Evolutionary conservation across 2,888 invertebrate species (phyloP).

Genomic region (Apodemia duryi): DNA sequence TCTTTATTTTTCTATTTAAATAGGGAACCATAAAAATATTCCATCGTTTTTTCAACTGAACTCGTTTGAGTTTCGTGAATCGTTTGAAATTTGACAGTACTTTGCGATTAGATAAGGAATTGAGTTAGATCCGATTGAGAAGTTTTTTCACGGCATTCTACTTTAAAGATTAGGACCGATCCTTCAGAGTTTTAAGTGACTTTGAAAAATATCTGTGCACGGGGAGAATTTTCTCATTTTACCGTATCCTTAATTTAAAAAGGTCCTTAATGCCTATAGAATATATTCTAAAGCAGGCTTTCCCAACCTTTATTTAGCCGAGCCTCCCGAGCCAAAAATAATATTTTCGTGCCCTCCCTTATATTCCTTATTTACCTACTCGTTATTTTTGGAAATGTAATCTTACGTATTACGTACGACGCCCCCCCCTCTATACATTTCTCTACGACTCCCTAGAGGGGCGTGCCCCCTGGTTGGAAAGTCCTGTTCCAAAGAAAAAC

Average conservation of each 20-base stretch:
- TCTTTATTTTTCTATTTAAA: too few species aligned
- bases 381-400: too few species aligned
- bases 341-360: too few species aligned
- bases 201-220: slow-evolving; percentile 17
- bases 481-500: not conserved
- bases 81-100: slow-evolving; percentile 61
- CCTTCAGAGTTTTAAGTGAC: slow-evolving; percentile 34
- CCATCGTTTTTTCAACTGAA: slow-evolving; percentile 6
- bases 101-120: slow-evolving; percentile 63
- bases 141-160: slow-evolving; percentile 48
- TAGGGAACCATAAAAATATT: not conserved
- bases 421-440: too few species aligned
- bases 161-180: slow-evolving; percentile 46
- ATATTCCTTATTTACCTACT: too few species aligned
- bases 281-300: not conserved
- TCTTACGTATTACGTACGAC: too few species aligned
- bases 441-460: too few species aligned
- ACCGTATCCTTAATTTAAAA: not conserved
- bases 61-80: slow-evolving; percentile 39
- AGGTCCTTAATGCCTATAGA: not conserved
- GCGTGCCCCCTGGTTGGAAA: too few species aligned
- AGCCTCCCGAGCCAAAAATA: too few species aligned
- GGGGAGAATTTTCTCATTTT: slow-evolving; percentile 1
- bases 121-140: slow-evolving; percentile 64
- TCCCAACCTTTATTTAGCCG: too few species aligned